phyloP scores from a whole-genome alignment of 2,888 invertebrate genomes.

The Pachycephus smyrnensis region DNA sequence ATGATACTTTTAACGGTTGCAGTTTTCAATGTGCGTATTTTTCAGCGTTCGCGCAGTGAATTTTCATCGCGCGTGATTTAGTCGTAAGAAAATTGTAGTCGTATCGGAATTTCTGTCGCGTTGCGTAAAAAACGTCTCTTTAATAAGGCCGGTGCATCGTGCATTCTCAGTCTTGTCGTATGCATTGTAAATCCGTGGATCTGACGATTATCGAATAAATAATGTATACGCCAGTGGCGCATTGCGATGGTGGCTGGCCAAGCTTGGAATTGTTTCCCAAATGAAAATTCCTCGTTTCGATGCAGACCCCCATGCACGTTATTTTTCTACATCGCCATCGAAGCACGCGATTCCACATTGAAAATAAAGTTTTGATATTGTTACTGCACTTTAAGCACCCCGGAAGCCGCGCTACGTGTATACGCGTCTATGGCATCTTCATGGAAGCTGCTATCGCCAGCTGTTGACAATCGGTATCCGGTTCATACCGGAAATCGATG shows the following conservation, averaged over 20 bases:
- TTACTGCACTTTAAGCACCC: neutral
- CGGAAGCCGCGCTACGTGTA: neutral
- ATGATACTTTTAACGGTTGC: neutral
- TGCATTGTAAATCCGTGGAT: neutral
- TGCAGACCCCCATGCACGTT: neutral
- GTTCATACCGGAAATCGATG: neutral
- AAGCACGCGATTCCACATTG: neutral
- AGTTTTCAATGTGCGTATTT: neutral
- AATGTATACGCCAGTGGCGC: constrained; percentile 7
- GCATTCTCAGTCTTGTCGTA: neutral
- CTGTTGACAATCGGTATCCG: neutral
- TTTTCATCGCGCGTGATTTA: neutral
- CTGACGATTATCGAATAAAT: constrained; percentile 7
- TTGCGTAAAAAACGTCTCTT: neutral
- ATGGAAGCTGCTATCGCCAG: neutral
- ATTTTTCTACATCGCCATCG: no score
- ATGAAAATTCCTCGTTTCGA: constrained; percentile 30
- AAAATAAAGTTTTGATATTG: neutral
- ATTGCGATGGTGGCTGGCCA: constrained; percentile 19
- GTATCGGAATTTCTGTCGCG: neutral
- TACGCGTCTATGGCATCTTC: neutral
- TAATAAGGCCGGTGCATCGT: neutral
- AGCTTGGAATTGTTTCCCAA: constrained; percentile 25
- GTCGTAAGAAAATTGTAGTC: no score
- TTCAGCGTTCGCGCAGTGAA: neutral